A percentile compares a stretch with the other conserved stretches of the same genome.
phyloP scores from a whole-genome alignment of 2,113 vertebrate species.

The Aegypius monachus region DNA sequence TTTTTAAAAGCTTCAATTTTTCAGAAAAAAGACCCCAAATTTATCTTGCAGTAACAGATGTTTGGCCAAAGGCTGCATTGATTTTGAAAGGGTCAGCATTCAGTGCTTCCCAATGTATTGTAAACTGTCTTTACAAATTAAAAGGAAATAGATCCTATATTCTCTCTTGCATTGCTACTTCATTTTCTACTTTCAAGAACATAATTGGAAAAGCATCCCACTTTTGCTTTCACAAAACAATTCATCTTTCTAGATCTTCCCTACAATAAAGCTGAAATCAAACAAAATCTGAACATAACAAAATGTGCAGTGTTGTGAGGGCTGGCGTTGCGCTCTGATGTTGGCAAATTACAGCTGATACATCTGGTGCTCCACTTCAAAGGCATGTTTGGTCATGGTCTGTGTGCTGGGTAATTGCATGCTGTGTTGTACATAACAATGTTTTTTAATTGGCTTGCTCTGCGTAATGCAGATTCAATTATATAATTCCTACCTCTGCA shows the following conservation, averaged over 20 bases:
- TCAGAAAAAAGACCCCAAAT: background rate
- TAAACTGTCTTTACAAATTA: background rate
- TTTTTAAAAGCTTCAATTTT: background rate
- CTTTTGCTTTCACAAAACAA: background rate
- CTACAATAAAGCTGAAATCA: background rate
- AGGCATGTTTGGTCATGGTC: background rate
- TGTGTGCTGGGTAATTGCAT: background rate
- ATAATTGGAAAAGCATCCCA: background rate
- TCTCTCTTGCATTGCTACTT: background rate
- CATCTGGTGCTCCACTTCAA: constrained; percentile 7
- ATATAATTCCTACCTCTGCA: background rate
- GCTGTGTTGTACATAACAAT: background rate
- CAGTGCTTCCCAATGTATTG: background rate
- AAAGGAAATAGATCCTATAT: background rate
- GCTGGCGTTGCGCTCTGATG: background rate
- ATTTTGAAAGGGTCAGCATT: background rate
- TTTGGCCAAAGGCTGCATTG: background rate
- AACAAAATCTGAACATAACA: background rate
- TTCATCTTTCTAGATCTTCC: background rate
- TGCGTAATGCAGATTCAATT: background rate
- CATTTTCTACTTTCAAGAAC: background rate
- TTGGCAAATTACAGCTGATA: background rate
- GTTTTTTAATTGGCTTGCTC: background rate
- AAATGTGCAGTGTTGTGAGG: background rate
- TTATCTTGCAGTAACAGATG: background rate